phyloP scores from a whole-genome alignment of 2,888 invertebrate genomes.

The Chymomyza fuscimana region DNA sequence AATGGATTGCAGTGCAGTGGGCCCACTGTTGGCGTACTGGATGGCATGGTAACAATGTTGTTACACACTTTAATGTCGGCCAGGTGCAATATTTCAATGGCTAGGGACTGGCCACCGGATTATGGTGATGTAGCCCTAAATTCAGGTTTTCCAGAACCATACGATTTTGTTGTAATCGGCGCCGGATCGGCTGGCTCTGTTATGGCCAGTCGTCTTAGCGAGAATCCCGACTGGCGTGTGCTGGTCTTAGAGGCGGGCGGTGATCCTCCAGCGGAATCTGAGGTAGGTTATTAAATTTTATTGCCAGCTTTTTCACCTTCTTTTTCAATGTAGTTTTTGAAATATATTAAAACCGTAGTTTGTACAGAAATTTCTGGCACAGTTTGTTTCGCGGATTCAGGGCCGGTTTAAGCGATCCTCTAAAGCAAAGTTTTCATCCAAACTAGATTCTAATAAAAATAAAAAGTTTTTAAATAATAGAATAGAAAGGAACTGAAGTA shows the following conservation, averaged over 20 bases:
- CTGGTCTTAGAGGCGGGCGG: conserved; percentile 81
- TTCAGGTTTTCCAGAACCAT: conserved; percentile 69
- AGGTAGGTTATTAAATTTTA: conserved; percentile 55
- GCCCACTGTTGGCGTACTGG: conserved; percentile 63
- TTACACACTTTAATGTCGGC: conserved; percentile 82
- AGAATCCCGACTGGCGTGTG: conserved; percentile 79
- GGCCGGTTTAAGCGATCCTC: too few relatives aligned
- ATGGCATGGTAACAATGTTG: conserved; percentile 81
- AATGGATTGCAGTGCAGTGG: conserved; percentile 53
- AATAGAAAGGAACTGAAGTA: too few relatives aligned
- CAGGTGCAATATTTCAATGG: conserved; percentile 82
- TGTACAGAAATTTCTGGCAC: too few relatives aligned
- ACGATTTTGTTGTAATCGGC: conserved; percentile 80
- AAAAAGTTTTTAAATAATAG: too few relatives aligned
- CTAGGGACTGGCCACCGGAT: conserved; percentile 82
- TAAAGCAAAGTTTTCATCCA: too few relatives aligned
- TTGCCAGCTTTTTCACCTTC: background rate
- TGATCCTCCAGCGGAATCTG: conserved; percentile 79
- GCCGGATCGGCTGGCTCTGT: conserved; percentile 81
- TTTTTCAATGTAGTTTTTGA: too few relatives aligned
- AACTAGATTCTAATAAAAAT: too few relatives aligned
- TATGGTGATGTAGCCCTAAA: conserved; percentile 63
- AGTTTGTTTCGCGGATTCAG: too few relatives aligned
- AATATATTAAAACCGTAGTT: too few relatives aligned
- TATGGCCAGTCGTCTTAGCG: conserved; percentile 80